Conservation (phyloP, 2,797 vertebrate genomes). For the Apodemus agrarius region DNA sequence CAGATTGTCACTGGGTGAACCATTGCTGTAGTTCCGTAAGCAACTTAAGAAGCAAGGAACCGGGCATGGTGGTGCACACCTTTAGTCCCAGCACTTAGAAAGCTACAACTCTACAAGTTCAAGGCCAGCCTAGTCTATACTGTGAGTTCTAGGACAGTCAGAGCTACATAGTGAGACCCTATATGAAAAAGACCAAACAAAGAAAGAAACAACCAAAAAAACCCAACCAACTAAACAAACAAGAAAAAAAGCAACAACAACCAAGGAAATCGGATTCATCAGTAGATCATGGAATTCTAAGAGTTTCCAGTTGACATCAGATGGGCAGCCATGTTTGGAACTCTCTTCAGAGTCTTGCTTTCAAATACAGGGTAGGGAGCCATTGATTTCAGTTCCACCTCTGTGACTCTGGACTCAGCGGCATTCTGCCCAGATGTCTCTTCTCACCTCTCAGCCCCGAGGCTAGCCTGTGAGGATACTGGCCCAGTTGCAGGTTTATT, state of each 20-base stretch:
- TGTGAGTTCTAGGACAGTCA: background rate
- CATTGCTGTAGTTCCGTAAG: background rate
- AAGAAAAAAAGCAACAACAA: background rate
- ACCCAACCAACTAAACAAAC: too few species aligned
- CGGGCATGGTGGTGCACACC: background rate
- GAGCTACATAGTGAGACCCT: background rate
- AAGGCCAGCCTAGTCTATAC: background rate
- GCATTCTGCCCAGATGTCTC: background rate
- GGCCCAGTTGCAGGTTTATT: fast-evolving
- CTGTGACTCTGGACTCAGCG: too few species aligned
- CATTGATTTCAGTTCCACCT: background rate
- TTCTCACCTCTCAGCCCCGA: background rate
- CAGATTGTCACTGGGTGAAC: background rate
- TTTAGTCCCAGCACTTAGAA: background rate
- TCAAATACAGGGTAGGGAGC: background rate
- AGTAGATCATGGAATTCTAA: background rate
- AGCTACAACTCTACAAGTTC: background rate
- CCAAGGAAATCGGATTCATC: background rate
- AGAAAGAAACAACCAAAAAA: background rate
- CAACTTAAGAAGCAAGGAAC: background rate
- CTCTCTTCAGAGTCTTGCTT: background rate
- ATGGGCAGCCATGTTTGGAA: fast-evolving
- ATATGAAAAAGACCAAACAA: background rate
- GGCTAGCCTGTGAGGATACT: background rate
- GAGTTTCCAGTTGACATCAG: background rate